Base-by-base conservation (phyloP, 2,888 invertebrate genomes). In the Zelleria hepariella region DNA sequence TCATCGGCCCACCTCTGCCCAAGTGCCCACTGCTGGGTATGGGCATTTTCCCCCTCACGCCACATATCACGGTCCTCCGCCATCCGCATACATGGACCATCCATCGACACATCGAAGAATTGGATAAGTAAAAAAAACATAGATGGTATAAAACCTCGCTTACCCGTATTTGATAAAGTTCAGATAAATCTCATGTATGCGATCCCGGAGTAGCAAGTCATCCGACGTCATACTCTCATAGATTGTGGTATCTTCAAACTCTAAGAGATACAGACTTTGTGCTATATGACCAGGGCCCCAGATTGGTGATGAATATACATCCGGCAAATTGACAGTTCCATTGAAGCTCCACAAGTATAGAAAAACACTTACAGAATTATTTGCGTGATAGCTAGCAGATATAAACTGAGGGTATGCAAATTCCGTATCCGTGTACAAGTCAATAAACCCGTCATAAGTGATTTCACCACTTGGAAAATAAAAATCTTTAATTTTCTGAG, bases 111-210 rank as follows among this genome's bases (percentile, higher is more conserved):
- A n/a, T n/a, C n/a, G n/a, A n/a, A n/a, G n/a, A n/a, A n/a, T n/a
- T n/a, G n/a, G n/a, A n/a, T n/a, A n/a, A n/a, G n/a, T n/a, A n/a
- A n/a, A n/a, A n/a, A n/a, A n/a, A n/a, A n/a, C n/a, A n/a, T n/a
- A n/a, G n/a, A n/a, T n/a, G 4, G 20, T 27, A 20, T 23, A 5
- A 23, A 4, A 0, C 21, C 5, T 3, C 15, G 27, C 56, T 59
- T 6, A 60, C 60, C 60, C 60, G 24, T n/a, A 47, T 23, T 42
- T 57, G 7, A 57, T 32, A 24, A 60, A 60, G 24, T 60, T 52
- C 5, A 26, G 4, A 57, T 57, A 60, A 42, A 57, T 52, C 18
- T 52, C 51, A 18, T 32, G 27, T 2, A 60, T 23, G 8, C 21
- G 23, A 2, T 60, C 24, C n/a, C 42, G 51, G 8, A 60, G 27